Conservation (phyloP, 2,888 invertebrate genomes). For the Stenolophus ochropezus region DNA sequence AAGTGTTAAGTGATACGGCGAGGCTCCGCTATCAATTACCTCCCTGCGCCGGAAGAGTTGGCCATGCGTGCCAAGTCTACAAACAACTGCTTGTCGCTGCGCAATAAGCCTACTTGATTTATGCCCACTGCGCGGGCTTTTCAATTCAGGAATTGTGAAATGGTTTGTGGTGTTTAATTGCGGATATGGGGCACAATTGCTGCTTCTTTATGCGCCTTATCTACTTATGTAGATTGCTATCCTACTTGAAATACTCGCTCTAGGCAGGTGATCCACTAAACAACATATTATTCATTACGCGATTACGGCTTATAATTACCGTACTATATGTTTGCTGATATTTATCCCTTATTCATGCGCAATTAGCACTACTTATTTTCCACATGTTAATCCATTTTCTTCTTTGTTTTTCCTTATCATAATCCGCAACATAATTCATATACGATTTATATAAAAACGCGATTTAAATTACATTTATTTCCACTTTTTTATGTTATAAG, state of each 20-base stretch:
- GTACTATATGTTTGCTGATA: not conserved
- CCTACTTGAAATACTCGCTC: slow-evolving; percentile 5
- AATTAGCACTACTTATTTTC: not conserved
- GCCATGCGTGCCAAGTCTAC: slow-evolving; percentile 31
- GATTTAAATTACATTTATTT: not conserved
- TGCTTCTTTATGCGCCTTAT: slow-evolving; percentile 12
- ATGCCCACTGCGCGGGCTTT: slow-evolving; percentile 3
- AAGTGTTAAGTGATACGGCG: slow-evolving; percentile 54
- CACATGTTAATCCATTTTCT: not conserved
- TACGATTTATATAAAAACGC: not conserved
- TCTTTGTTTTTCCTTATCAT: not conserved
- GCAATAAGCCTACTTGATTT: slow-evolving; percentile 43
- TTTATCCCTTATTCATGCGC: not conserved
- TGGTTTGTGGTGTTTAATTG: slow-evolving; percentile 42
- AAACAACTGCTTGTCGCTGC: slow-evolving; percentile 38
- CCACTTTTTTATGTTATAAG: too few species aligned
- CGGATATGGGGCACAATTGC: slow-evolving; percentile 27
- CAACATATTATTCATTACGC: slow-evolving; percentile 3
- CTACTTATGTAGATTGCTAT: slow-evolving; percentile 28
- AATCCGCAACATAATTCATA: not conserved
- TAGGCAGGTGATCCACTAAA: not conserved
- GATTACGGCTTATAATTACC: not conserved
- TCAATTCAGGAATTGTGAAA: slow-evolving; percentile 38
- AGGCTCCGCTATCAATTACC: slow-evolving; percentile 51
- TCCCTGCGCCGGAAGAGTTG: not conserved